These are phyloP conservation scores for Indicator indicator DNA, from an alignment of 2,113 vertebrate genomes.

Conservation along the genomic window DNA sequence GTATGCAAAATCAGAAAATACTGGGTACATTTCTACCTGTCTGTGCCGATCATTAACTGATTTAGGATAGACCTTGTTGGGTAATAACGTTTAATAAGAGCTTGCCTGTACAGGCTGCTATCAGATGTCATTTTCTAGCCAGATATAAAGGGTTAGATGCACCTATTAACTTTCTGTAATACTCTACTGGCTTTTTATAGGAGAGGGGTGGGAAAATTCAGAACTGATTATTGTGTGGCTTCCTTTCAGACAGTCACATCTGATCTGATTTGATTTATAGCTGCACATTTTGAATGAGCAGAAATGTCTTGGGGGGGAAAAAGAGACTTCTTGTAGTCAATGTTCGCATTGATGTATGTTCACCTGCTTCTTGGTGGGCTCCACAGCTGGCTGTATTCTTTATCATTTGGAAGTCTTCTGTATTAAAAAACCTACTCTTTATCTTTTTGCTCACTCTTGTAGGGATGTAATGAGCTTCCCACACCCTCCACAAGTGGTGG, in stretches of 20 bases:
- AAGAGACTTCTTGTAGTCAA: constrained; percentile 5
- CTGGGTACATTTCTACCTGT: not conserved
- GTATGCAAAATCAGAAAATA: constrained; percentile 50
- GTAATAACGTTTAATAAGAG: constrained; percentile 34
- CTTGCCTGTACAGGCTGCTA: constrained; percentile 27
- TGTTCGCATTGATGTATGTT: not conserved
- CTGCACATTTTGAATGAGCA: constrained; percentile 39
- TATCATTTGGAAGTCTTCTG: not conserved
- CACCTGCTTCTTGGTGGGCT: constrained; percentile 60
- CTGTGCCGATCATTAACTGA: constrained; percentile 50
- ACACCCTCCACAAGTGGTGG: not conserved
- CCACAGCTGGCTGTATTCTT: not conserved
- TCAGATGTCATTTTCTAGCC: constrained; percentile 57
- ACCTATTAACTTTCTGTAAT: constrained; percentile 51
- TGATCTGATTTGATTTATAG: constrained; percentile 63
- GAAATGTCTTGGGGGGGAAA: constrained; percentile 26
- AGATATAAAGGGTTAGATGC: constrained; percentile 28
- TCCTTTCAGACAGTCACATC: constrained; percentile 56
- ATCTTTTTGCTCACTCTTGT: not conserved
- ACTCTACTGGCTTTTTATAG: constrained; percentile 9
- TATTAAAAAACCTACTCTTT: not conserved
- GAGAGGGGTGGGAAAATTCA: constrained; percentile 63
- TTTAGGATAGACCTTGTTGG: constrained; percentile 47
- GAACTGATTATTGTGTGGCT: constrained; percentile 57
- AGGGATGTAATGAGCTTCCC: not conserved